Conservation (phyloP, 2,797 vertebrate species). For the Lagocephalus sceleratus region DNA sequence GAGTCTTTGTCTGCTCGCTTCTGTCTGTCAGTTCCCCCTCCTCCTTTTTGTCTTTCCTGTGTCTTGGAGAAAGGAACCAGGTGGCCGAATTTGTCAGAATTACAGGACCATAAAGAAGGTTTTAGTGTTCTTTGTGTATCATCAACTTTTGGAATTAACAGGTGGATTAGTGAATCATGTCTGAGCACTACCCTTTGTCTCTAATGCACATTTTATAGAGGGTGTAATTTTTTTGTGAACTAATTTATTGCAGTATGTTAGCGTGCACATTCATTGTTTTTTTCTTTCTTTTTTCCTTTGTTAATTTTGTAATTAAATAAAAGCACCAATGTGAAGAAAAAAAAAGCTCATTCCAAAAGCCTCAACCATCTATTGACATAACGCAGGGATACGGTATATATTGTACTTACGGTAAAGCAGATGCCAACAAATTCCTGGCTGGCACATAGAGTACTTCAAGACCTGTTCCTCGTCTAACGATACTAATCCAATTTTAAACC, state of each 20-base stretch:
- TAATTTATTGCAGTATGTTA: conserved; percentile 54
- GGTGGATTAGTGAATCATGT: conserved; percentile 47
- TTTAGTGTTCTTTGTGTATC: conserved; percentile 34
- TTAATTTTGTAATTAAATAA: conserved; percentile 19
- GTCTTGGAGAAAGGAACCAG: conserved; percentile 55
- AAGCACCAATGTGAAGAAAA: neutral
- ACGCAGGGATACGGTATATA: conserved; percentile 4
- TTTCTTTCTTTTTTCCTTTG: conserved; percentile 8
- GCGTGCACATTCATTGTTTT: conserved; percentile 13
- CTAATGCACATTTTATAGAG: conserved; percentile 8
- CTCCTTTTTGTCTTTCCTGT: conserved; percentile 33
- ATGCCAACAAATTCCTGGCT: conserved; percentile 38
- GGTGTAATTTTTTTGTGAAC: conserved; percentile 17
- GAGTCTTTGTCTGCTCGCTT: conserved; percentile 58
- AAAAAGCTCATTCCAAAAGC: conserved; percentile 1
- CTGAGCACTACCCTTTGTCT: conserved; percentile 13
- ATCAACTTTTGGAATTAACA: conserved; percentile 31
- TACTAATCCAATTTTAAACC: conserved; percentile 51
- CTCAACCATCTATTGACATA: conserved; percentile 1
- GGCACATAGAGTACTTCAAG: conserved; percentile 37
- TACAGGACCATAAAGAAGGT: conserved; percentile 65
- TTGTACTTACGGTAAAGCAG: conserved; percentile 20
- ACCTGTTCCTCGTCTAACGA: conserved; percentile 30
- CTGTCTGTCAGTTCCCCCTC: conserved; percentile 32
- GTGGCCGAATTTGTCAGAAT: conserved; percentile 48